Evolutionary conservation across 1,140 invertebrate genomes (phyloP).

Genomic region (Druon quercuslanigerum): DNA sequence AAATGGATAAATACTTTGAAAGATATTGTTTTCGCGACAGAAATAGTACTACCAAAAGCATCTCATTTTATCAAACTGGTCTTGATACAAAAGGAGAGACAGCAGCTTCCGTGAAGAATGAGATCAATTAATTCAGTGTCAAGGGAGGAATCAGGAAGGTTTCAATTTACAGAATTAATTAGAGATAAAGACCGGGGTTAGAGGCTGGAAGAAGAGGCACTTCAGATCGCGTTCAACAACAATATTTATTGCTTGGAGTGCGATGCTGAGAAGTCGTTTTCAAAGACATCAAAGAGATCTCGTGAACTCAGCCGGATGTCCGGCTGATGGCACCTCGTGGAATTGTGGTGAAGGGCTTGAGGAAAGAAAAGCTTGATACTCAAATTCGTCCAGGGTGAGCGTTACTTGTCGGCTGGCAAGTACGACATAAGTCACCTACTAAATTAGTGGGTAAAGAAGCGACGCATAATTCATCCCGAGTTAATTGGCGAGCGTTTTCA

Average conservation of each 20-base stretch:
- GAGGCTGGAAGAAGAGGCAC: not conserved
- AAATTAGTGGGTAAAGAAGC: slow-evolving; percentile 70
- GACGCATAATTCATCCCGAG: slow-evolving; percentile 71
- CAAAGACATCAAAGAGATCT: slow-evolving; percentile 64
- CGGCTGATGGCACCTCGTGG: slow-evolving; percentile 56
- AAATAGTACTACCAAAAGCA: no score
- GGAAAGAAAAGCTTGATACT: slow-evolving; percentile 49
- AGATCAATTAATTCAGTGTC: slow-evolving; percentile 12
- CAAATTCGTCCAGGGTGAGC: slow-evolving; percentile 59
- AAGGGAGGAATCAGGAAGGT: slow-evolving; percentile 26
- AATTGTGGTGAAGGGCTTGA: slow-evolving; percentile 35
- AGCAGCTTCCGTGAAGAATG: not conserved
- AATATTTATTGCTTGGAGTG: slow-evolving; percentile 69
- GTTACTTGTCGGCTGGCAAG: slow-evolving; percentile 62
- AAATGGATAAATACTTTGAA: no score
- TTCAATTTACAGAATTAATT: slow-evolving; percentile 23
- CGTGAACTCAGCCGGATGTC: slow-evolving; percentile 66
- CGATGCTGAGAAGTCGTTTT: slow-evolving; percentile 60
- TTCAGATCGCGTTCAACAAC: slow-evolving; percentile 26
- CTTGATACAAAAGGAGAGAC: not conserved
- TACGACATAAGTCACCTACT: slow-evolving; percentile 72
- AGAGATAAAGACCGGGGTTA: slow-evolving; percentile 9
- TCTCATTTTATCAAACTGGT: no score
- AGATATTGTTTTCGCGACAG: no score
- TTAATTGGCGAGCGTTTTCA: slow-evolving; percentile 75